Percentiles rank a stretch among this genome's conserved stretches.
These are phyloP conservation scores for Hoplostethus atlanticus DNA, from an alignment of 2,797 vertebrate genomes.

Conservation along the genomic window DNA sequence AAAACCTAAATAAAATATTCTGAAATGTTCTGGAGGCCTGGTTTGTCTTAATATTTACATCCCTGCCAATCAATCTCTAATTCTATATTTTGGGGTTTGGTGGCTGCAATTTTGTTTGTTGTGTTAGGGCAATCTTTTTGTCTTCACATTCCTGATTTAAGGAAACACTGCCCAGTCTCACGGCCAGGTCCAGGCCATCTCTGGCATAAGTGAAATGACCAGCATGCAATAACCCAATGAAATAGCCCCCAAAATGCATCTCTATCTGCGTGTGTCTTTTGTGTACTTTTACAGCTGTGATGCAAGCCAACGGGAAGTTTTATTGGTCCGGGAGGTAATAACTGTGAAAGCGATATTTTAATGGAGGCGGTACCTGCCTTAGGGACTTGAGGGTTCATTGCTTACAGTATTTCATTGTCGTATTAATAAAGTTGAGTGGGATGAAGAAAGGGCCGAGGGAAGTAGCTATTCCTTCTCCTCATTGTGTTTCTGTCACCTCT, in stretches of 20 bases:
- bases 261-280: constrained; percentile 8
- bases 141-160: constrained; percentile 38
- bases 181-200: constrained; percentile 23
- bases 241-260: constrained; percentile 31
- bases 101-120: constrained; percentile 19
- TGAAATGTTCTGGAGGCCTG: too few relatives aligned
- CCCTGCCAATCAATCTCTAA: background rate
- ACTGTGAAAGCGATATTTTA: constrained; percentile 56
- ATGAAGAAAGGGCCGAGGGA: constrained; percentile 25
- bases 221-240: constrained; percentile 48
- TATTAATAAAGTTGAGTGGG: constrained; percentile 59
- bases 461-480: constrained; percentile 13
- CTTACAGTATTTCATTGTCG: constrained; percentile 45
- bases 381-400: constrained; percentile 29
- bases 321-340: constrained; percentile 58
- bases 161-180: background rate
- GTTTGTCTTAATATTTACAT: background rate
- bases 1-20: too few relatives aligned
- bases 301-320: constrained; percentile 30
- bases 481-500: constrained; percentile 15
- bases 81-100: background rate
- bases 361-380: constrained; percentile 48
- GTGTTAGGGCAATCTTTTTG: background rate
- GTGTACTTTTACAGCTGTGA: constrained; percentile 22
- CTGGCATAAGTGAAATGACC: constrained; percentile 25